These are phyloP conservation scores for Dasypogon diadema DNA, from an alignment of 2,888 invertebrate species.

Conservation along the genomic window DNA sequence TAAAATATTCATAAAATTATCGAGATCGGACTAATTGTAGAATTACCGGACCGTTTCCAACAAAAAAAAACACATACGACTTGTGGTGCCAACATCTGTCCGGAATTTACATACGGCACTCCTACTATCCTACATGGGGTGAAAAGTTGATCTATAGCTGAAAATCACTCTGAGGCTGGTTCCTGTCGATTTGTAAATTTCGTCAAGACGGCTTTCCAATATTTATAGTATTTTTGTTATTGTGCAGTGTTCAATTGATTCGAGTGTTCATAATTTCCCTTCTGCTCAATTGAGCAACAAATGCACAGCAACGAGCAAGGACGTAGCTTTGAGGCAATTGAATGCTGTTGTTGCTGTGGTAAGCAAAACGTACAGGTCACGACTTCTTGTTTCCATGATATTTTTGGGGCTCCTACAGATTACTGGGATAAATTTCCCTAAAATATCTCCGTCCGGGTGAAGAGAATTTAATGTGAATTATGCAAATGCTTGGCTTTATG, in stretches of 20 bases:
- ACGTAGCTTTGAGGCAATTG: conserved; percentile 8
- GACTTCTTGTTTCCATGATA: not conserved
- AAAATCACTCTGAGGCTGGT: conserved; percentile 7
- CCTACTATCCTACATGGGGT: not conserved
- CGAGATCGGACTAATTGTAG: conserved; percentile 34
- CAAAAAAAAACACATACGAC: conserved; percentile 37
- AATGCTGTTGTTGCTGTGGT: not conserved
- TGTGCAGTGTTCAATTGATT: not conserved
- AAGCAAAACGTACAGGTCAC: not conserved
- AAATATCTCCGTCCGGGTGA: not conserved
- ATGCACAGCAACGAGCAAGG: not conserved
- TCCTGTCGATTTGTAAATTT: conserved; percentile 37
- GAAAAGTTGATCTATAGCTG: not conserved
- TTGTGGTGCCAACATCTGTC: conserved; percentile 34
- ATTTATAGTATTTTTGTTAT: conserved; percentile 33
- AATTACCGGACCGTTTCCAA: conserved; percentile 52
- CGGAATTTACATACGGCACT: conserved; percentile 23
- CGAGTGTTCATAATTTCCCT: conserved; percentile 40
- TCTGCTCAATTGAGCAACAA: conserved; percentile 40
- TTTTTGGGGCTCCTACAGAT: not conserved
- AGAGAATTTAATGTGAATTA: conserved; percentile 27
- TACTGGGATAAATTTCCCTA: not conserved
- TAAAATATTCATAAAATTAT: conserved; percentile 52
- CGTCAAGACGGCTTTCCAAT: conserved; percentile 13
- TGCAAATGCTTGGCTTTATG: conserved; percentile 2